phyloP scores from a whole-genome alignment of 1,140 invertebrate species.

The Atopsyche davidsoni region DNA sequence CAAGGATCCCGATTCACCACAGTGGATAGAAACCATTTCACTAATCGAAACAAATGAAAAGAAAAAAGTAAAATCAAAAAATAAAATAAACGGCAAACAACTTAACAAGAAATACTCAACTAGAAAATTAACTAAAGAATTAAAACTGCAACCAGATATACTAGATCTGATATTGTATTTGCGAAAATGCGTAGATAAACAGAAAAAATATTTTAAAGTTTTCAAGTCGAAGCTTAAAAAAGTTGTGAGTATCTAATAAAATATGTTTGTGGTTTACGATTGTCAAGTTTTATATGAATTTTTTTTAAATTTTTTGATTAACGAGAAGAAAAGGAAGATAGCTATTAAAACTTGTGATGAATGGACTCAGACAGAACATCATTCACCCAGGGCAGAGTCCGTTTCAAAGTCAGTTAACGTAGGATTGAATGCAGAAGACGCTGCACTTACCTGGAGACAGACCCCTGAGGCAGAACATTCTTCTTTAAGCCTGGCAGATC shows the following conservation, averaged over 20 bases:
- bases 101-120: conserved; percentile 9
- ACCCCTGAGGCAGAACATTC: conserved; percentile 32
- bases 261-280: background rate
- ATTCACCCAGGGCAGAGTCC: background rate
- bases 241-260: conserved; percentile 28
- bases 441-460: background rate
- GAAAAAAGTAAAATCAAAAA: background rate
- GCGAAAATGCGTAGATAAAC: conserved; percentile 35
- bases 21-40: no score
- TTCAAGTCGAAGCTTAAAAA: conserved; percentile 32
- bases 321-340: background rate
- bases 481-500: conserved; percentile 57
- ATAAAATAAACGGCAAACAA: background rate
- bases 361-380: conserved; percentile 10
- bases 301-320: conserved; percentile 3
- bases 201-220: conserved; percentile 34
- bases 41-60: background rate
- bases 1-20: no score
- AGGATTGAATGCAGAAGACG: conserved; percentile 14
- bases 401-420: background rate
- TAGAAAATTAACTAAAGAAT: conserved; percentile 16
- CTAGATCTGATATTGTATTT: conserved; percentile 40
- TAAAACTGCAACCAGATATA: conserved; percentile 31
- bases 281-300: background rate
- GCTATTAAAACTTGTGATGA: conserved; percentile 4